phyloP scores from a whole-genome alignment of 2,888 invertebrate species.

The Dione juno region DNA sequence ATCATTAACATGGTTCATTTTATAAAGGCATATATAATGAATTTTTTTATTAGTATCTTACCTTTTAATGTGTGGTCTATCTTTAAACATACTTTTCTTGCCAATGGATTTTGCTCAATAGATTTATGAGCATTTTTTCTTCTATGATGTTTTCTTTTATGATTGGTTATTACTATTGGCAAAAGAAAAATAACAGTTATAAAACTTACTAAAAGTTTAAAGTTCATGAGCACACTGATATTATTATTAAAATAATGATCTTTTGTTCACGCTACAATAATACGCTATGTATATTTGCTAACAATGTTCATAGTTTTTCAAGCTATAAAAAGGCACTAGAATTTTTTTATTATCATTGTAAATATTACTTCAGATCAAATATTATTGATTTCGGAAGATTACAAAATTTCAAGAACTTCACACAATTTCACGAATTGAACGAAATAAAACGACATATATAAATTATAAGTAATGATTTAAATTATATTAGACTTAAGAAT shows the following conservation, averaged over 20 bases:
- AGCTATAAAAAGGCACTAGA: neutral
- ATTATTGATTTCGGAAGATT: too few relatives aligned
- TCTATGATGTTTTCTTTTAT: slow-evolving; percentile 27
- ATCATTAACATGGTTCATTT: neutral
- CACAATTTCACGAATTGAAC: too few relatives aligned
- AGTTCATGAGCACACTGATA: neutral
- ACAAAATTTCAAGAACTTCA: too few relatives aligned
- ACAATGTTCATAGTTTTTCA: neutral
- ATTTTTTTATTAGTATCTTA: slow-evolving; percentile 31
- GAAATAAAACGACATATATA: too few relatives aligned
- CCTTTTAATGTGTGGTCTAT: slow-evolving; percentile 56
- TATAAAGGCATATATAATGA: neutral
- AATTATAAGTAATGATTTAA: too few relatives aligned
- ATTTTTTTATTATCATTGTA: neutral
- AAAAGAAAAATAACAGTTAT: slow-evolving; percentile 28
- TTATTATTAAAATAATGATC: neutral
- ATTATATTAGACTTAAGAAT: neutral
- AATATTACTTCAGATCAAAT: neutral
- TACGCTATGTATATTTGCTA: neutral
- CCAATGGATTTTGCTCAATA: slow-evolving; percentile 42
- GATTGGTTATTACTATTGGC: slow-evolving; percentile 29
- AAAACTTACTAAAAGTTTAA: slow-evolving; percentile 6
- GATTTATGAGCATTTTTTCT: slow-evolving; percentile 15
- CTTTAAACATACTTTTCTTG: slow-evolving; percentile 54
- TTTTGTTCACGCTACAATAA: neutral